Evolutionary conservation across 2,888 invertebrate genomes (phyloP).

Genomic region (Glyphotaelius pellucidus): DNA sequence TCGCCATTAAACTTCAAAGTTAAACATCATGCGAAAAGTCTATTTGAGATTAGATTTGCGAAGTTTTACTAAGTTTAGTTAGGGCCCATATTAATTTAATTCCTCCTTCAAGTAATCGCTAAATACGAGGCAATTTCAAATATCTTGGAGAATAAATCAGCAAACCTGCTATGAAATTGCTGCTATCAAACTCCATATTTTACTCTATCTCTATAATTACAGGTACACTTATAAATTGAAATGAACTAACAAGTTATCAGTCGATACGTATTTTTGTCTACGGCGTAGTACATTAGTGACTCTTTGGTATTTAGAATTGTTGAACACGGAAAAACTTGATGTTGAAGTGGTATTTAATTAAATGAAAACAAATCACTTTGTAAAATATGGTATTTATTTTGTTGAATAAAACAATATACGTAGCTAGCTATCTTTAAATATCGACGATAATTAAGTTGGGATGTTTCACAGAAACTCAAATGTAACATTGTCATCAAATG

Average conservation of each 20-base stretch:
- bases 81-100: neutral
- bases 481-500: too few relatives aligned
- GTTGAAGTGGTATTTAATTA: too few relatives aligned
- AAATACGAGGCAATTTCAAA: neutral
- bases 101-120: neutral
- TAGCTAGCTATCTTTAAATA: too few relatives aligned
- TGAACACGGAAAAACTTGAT: too few relatives aligned
- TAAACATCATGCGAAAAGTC: neutral
- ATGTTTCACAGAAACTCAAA: too few relatives aligned
- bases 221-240: neutral
- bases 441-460: too few relatives aligned
- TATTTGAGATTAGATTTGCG: neutral
- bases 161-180: neutral
- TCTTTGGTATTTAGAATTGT: too few relatives aligned
- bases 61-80: neutral
- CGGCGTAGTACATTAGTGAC: too few relatives aligned
- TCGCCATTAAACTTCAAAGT: neutral
- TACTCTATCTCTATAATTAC: neutral
- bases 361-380: too few relatives aligned
- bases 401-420: too few relatives aligned
- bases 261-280: neutral
- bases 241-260: neutral
- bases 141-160: neutral
- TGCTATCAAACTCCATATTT: neutral
- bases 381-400: too few relatives aligned